Evolutionary conservation across 2,888 invertebrate genomes (phyloP).

Genomic region (Scaptomyza polygonia): DNA sequence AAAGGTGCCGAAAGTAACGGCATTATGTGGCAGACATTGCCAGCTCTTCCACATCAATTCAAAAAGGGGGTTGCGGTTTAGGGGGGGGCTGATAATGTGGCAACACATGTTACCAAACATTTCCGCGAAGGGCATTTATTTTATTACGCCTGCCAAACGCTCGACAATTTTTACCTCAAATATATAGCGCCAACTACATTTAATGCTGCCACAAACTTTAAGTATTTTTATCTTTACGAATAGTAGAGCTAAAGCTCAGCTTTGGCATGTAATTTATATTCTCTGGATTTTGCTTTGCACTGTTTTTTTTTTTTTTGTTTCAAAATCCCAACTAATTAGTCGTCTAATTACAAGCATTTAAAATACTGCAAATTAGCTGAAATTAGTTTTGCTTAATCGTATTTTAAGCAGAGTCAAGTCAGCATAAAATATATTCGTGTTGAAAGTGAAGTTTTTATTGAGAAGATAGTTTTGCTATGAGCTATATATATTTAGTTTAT

Average conservation of each 20-base stretch:
- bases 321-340: conserved; percentile 76
- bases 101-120: conserved; percentile 64
- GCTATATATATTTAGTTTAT: background rate
- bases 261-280: conserved; percentile 45
- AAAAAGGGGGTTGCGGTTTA: too few relatives aligned
- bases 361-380: conserved; percentile 63
- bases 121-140: conserved; percentile 26
- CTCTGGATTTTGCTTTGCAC: conserved; percentile 33
- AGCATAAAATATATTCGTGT: conserved; percentile 3
- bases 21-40: conserved; percentile 55
- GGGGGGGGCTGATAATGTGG: conserved; percentile 53
- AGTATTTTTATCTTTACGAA: background rate
- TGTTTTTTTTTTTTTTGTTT: conserved; percentile 3
- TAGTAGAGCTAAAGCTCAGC: background rate
- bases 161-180: conserved; percentile 11
- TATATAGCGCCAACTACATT: background rate
- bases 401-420: conserved; percentile 51
- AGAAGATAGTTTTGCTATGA: background rate
- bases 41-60: conserved; percentile 20
- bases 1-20: conserved; percentile 74
- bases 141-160: conserved; percentile 2
- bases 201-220: background rate
- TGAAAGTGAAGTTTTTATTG: background rate
- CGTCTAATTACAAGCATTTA: conserved; percentile 77
- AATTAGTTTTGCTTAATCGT: conserved; percentile 75